Base-by-base conservation (phyloP, 2,113 vertebrate species). In the Poeciliopsis turrubarensis region DNA sequence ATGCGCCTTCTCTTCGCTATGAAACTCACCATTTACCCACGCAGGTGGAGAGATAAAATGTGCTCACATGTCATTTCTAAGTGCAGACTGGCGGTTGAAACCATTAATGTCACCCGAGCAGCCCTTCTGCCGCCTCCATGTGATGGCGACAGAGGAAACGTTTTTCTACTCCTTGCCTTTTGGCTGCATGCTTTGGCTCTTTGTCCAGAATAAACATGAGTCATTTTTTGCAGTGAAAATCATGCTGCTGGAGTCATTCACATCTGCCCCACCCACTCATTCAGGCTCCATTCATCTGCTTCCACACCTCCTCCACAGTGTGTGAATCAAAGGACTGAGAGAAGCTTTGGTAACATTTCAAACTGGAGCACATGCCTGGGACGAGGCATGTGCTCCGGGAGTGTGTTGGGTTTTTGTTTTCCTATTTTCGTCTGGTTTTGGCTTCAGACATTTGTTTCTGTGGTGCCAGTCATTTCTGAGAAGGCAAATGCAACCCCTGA, bases 291-390 rank as follows among this genome's bases (percentile, higher is more conserved):
- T 70, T 82, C 60, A 71, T 77, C 77, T 75, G 69, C 73, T 84
- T 41, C 63, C 60, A 71, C 78, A 73, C 80, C 78, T 86, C 84
- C 80, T 13, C 75, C 75, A 64, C 80, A 82, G 63, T 19, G 32
- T 31, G 51, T 71, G 75, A 80, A 83, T 73, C 70, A 81, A 80
- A 73, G 12, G 19, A 5, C 65, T 72, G n/a, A 30, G 60, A 37
- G 54, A 71, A 67, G 65, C 66, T 54, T 47, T 25, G 68, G 60
- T 62, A 81, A 65, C 76, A 66, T 75, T 73, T 83, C 67, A 79
- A 57, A 75, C 74, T 60, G 27, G 66, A 77, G 69, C 51, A 26
- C 41, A 30, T 70, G 57, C 41, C 74, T 80, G 82, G 3, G 32
- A 85, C 78, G 70, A 70, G 77, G 73, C 77, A 31, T 31, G 30